A percentile compares a stretch with the other conserved stretches of the same genome.
These are phyloP conservation scores for Isoperla grammatica DNA, from an alignment of 2,888 invertebrate species.

Conservation along the genomic window DNA sequence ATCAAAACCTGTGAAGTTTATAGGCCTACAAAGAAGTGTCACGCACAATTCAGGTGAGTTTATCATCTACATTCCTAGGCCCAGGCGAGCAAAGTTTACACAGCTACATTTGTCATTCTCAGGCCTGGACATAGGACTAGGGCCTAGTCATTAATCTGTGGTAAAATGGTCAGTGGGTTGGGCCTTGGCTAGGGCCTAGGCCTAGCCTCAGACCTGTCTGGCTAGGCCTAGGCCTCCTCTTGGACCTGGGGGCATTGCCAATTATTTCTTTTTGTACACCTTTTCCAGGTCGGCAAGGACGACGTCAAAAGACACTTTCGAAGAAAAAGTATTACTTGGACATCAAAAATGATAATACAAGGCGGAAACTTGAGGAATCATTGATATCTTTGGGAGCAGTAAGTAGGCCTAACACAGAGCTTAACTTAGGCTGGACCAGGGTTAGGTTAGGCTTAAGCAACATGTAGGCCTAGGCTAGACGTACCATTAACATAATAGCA, in stretches of 20 bases:
- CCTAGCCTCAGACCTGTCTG: no score
- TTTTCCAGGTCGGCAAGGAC: constrained; percentile 37
- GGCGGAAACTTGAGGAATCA: constrained; percentile 59
- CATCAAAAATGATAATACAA: constrained; percentile 62
- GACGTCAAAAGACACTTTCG: constrained; percentile 53
- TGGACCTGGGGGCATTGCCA: background rate
- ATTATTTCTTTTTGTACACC: background rate
- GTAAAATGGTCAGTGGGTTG: no score
- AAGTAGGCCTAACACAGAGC: constrained; percentile 41
- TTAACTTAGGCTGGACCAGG: background rate
- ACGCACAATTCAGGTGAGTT: no score
- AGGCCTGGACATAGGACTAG: no score
- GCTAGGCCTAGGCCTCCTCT: background rate
- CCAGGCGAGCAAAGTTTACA: no score
- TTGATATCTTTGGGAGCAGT: constrained; percentile 69
- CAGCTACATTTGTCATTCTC: no score
- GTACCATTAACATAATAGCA: background rate
- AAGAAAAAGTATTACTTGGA: constrained; percentile 71
- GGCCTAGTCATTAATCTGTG: no score
- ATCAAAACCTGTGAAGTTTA: background rate
- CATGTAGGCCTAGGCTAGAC: background rate
- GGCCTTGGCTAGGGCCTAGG: no score
- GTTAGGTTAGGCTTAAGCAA: background rate
- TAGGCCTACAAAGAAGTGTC: no score
- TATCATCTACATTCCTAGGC: no score